A percentile compares a stretch with the other conserved stretches of the same genome.
These are phyloP conservation scores for Nasonovia ribisnigri DNA, from an alignment of 2,888 invertebrate species.

Conservation along the genomic window DNA sequence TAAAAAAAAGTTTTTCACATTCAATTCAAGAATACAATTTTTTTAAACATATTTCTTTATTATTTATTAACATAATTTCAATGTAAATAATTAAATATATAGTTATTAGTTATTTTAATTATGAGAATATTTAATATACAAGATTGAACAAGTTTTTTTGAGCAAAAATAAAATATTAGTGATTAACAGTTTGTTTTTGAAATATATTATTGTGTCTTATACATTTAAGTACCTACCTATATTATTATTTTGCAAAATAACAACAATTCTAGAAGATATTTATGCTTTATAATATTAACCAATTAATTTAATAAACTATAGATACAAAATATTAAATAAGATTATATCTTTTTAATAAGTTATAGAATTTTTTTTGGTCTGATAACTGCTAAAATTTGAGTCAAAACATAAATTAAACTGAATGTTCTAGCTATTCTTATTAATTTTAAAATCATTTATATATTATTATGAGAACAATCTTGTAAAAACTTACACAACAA, in stretches of 20 bases:
- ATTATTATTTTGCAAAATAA: conserved; percentile 15
- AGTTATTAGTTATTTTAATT: neutral
- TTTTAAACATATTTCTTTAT: neutral
- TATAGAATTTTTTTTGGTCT: conserved; percentile 1
- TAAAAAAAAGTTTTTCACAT: neutral
- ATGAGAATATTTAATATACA: conserved; percentile 24
- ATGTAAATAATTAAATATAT: neutral
- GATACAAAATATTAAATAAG: neutral
- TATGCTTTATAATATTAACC: neutral
- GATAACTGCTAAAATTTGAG: neutral
- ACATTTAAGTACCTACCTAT: neutral
- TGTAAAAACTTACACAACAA: conserved; percentile 13
- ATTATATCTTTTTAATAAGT: neutral
- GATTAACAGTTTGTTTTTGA: neutral
- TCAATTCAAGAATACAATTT: neutral
- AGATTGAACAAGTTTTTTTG: conserved; percentile 15
- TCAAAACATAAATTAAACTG: neutral
- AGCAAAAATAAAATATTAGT: conserved; percentile 22
- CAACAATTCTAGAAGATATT: conserved; percentile 14
- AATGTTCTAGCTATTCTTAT: neutral
- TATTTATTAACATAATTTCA: neutral
- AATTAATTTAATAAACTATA: neutral
- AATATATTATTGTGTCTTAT: neutral
- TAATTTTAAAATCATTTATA: conserved; percentile 40
- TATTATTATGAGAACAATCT: conserved; percentile 19